Conservation (phyloP, 2,113 vertebrate species). For the Planiliza haematocheilus region DNA sequence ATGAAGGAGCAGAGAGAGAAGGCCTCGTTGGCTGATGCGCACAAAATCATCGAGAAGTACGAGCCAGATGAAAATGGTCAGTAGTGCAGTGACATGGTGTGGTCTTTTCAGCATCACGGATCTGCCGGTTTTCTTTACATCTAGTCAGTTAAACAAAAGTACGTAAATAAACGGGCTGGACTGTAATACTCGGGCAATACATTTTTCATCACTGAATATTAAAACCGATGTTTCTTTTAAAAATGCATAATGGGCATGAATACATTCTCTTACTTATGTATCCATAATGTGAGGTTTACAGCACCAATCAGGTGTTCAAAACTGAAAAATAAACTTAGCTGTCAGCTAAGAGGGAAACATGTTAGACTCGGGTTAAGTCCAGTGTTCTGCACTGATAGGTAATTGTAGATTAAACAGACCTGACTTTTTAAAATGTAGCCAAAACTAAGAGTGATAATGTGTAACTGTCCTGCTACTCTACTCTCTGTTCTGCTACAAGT, state of each 20-base stretch:
- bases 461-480: background rate
- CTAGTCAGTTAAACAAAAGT: too few relatives aligned
- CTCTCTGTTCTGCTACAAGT: background rate
- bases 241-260: too few relatives aligned
- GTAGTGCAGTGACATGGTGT: slow-evolving; percentile 29
- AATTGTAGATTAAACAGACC: background rate
- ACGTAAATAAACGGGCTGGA: too few relatives aligned
- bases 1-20: slow-evolving; percentile 85
- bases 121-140: too few relatives aligned
- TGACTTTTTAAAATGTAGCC: background rate
- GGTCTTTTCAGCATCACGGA: too few relatives aligned
- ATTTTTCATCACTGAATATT: too few relatives aligned
- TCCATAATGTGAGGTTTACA: background rate
- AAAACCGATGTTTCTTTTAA: too few relatives aligned
- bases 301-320: background rate
- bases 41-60: slow-evolving; percentile 88
- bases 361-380: background rate
- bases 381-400: background rate
- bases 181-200: too few relatives aligned
- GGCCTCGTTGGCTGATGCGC: slow-evolving; percentile 80
- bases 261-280: background rate
- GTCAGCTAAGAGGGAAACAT: background rate
- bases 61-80: slow-evolving; percentile 91
- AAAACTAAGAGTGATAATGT: background rate
- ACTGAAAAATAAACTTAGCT: background rate